Conservation (phyloP, 2,113 vertebrate genomes). For the Coptodon bakossiorum region DNA sequence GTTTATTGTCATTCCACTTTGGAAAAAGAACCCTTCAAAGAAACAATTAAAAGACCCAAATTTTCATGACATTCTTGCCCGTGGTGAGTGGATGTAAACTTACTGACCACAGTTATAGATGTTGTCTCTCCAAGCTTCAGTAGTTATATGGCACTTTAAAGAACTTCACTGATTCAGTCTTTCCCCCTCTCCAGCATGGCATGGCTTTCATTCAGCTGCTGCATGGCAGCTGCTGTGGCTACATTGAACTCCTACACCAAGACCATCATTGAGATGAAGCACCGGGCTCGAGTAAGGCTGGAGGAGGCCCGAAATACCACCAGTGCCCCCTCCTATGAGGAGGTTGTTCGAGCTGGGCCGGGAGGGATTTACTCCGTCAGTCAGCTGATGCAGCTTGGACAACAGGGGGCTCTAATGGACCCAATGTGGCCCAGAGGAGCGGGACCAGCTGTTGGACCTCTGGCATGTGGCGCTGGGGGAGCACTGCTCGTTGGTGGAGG, state of each 20-base stretch:
- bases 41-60: neutral
- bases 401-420: conserved; percentile 58
- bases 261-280: conserved; percentile 76
- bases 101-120: neutral
- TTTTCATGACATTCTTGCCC: neutral
- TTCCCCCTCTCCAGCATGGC: conserved; percentile 63
- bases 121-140: neutral
- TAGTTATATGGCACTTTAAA: neutral
- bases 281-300: conserved; percentile 64
- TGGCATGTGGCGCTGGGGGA: conserved; percentile 40
- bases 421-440: conserved; percentile 59
- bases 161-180: rapidly evolving
- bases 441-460: conserved; percentile 37
- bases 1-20: neutral
- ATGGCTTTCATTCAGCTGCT: conserved; percentile 82
- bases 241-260: conserved; percentile 84
- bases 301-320: conserved; percentile 59
- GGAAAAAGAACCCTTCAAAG: neutral
- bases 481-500: conserved; percentile 36
- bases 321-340: conserved; percentile 69
- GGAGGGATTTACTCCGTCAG: conserved; percentile 71
- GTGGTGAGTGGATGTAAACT: neutral
- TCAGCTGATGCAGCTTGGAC: conserved; percentile 65
- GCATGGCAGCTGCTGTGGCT: conserved; percentile 79
- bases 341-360: conserved; percentile 45